These are phyloP conservation scores for Neosilurus hyrtlii DNA, from an alignment of 2,797 vertebrate species.

Conservation along the genomic window DNA sequence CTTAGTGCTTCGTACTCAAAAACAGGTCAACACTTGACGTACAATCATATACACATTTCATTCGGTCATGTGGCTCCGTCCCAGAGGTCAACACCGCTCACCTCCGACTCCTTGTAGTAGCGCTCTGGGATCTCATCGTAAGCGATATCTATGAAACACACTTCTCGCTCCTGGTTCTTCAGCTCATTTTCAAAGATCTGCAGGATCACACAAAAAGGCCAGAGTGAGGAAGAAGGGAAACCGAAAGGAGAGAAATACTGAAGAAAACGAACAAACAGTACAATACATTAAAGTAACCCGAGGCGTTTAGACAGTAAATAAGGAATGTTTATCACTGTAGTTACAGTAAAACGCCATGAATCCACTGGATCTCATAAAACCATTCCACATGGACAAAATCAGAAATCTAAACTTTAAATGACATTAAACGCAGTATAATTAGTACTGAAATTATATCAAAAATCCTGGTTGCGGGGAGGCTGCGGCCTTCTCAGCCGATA, in stretches of 20 bases:
- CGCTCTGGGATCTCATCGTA: slow-evolving; percentile 89
- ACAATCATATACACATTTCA: no score
- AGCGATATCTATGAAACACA: slow-evolving; percentile 91
- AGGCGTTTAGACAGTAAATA: neutral
- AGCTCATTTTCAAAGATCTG: slow-evolving; percentile 87
- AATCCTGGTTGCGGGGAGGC: no score
- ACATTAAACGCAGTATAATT: neutral
- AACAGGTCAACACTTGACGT: no score
- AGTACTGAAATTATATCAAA: neutral
- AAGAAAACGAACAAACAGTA: neutral
- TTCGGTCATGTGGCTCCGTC: neutral
- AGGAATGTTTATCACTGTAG: neutral
- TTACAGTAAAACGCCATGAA: neutral
- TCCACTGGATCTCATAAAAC: neutral
- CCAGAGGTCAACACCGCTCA: slow-evolving; percentile 60
- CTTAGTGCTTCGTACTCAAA: no score
- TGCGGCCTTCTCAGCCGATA: no score
- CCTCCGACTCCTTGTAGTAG: slow-evolving; percentile 96
- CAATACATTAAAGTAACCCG: neutral
- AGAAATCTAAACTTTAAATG: neutral
- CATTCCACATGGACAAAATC: neutral
- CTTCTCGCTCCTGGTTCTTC: slow-evolving; percentile 82
- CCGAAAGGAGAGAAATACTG: neutral
- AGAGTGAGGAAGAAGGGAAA: neutral
- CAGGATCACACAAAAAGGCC: neutral